These are phyloP conservation scores for Hypolimnas misippus DNA, from an alignment of 2,888 invertebrate species.

Conservation along the genomic window DNA sequence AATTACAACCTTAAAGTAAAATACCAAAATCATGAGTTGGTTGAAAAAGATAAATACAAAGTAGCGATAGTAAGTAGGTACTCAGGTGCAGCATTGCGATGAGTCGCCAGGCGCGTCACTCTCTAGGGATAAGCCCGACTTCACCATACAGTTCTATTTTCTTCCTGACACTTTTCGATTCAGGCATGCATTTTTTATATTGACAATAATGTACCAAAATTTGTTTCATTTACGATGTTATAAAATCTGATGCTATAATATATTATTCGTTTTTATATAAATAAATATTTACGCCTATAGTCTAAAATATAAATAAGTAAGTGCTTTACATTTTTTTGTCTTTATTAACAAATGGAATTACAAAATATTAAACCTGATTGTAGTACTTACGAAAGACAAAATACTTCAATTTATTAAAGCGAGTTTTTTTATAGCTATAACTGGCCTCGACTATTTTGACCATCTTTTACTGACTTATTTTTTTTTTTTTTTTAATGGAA, in stretches of 20 bases:
- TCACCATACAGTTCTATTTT: constrained; percentile 1
- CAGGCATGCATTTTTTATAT: constrained; percentile 22
- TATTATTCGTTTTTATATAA: too few relatives aligned
- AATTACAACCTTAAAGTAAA: constrained; percentile 10
- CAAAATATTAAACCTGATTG: too few relatives aligned
- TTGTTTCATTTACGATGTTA: not conserved
- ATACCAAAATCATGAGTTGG: not conserved
- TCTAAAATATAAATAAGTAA: too few relatives aligned
- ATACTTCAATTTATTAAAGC: too few relatives aligned
- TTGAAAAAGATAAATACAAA: constrained; percentile 14
- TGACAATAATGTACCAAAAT: constrained; percentile 11
- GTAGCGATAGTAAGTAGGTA: constrained; percentile 12
- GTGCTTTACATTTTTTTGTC: too few relatives aligned
- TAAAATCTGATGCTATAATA: not conserved
- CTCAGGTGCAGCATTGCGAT: constrained; percentile 24
- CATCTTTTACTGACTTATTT: too few relatives aligned
- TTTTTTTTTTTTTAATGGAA: too few relatives aligned
- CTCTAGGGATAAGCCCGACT: constrained; percentile 16
- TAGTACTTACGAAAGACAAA: too few relatives aligned
- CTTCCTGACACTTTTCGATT: constrained; percentile 1
- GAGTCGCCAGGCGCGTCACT: constrained; percentile 4
- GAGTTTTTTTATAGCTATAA: too few relatives aligned
- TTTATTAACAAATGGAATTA: too few relatives aligned
- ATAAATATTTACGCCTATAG: too few relatives aligned
- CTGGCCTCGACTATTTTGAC: too few relatives aligned